Conservation (phyloP, 2,888 invertebrate genomes). For the Phengaris arion region DNA sequence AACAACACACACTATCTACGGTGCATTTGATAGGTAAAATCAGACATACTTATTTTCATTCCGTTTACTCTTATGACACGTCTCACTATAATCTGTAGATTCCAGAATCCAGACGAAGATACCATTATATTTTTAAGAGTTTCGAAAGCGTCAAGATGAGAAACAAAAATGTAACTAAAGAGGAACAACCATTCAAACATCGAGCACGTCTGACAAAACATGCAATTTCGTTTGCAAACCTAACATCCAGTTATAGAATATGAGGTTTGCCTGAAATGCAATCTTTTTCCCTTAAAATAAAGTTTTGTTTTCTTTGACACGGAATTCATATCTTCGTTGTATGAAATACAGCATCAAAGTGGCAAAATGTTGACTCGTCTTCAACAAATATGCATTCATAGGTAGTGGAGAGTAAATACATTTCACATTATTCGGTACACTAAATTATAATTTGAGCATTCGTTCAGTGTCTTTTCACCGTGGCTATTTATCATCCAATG, state of each 20-base stretch:
- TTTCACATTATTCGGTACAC: constrained; percentile 2
- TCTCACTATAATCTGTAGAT: not conserved
- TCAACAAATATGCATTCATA: constrained; percentile 14
- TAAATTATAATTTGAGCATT: not conserved
- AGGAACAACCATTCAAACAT: not conserved
- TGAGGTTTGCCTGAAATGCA: not conserved
- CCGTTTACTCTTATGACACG: constrained; percentile 10
- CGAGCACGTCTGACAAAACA: constrained; percentile 13
- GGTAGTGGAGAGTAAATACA: constrained; percentile 6
- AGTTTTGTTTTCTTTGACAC: not conserved
- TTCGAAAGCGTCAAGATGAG: not conserved
- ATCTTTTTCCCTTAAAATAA: not conserved
- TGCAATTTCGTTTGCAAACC: constrained; percentile 22
- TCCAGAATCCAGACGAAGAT: not conserved
- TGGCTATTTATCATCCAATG: not conserved
- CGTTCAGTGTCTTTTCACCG: not conserved
- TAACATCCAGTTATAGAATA: constrained; percentile 9
- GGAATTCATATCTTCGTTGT: not conserved
- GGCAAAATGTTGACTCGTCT: constrained; percentile 4
- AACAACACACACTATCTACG: too few species aligned
- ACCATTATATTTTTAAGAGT: constrained; percentile 15
- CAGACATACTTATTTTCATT: not conserved
- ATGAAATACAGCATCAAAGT: constrained; percentile 17
- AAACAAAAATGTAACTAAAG: not conserved
- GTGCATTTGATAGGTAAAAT: too few species aligned